phyloP scores from a whole-genome alignment of 2,113 vertebrate genomes.

The Heterocephalus glaber region DNA sequence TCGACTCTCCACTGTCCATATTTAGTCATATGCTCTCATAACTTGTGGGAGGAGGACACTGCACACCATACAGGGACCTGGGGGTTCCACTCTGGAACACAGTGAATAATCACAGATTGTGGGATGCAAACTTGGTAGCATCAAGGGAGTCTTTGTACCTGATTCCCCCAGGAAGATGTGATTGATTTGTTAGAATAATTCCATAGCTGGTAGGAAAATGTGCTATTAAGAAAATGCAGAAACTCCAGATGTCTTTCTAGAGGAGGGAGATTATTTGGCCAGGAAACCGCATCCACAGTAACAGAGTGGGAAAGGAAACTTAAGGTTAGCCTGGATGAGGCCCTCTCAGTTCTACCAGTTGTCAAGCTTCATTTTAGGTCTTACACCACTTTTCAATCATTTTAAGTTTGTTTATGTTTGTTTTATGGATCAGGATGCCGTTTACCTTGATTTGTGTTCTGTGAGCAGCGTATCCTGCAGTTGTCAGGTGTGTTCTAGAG shows the following conservation, averaged over 20 bases:
- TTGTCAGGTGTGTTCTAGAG: not conserved
- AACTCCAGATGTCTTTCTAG: not conserved
- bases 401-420: not conserved
- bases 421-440: not conserved
- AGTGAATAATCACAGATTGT: not conserved
- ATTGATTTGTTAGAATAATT: slow-evolving; percentile 1
- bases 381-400: not conserved
- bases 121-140: not conserved
- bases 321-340: not conserved
- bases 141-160: not conserved
- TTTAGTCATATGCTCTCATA: not conserved
- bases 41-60: not conserved
- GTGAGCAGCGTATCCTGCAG: not conserved
- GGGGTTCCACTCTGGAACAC: not conserved
- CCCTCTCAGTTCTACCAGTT: not conserved
- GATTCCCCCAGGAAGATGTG: not conserved
- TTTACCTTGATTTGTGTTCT: not conserved
- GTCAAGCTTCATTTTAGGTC: not conserved
- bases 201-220: not conserved
- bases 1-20: not conserved
- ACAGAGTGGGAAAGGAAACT: not conserved
- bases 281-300: not conserved
- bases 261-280: not conserved
- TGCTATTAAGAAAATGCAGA: not conserved
- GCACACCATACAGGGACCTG: not conserved